Evolutionary conservation across 2,888 invertebrate species (phyloP).

Genomic region (Spilarctia lutea): DNA sequence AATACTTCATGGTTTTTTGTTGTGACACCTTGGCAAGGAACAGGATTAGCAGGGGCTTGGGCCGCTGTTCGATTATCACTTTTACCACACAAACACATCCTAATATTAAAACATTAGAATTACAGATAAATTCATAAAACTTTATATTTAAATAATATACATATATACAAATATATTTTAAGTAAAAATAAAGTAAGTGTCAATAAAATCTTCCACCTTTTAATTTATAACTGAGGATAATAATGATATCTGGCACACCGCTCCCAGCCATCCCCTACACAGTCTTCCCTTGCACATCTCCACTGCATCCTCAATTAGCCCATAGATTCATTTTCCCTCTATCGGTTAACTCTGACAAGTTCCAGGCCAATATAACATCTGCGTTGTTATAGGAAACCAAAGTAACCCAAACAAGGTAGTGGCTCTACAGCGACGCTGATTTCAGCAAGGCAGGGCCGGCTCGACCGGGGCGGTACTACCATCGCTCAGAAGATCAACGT

Average conservation of each 20-base stretch:
- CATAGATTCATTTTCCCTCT: slow-evolving; percentile 22
- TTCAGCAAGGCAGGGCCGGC: too few relatives aligned
- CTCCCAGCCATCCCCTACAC: not conserved
- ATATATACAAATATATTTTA: too few relatives aligned
- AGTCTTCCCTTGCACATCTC: slow-evolving; percentile 14
- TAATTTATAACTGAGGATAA: not conserved
- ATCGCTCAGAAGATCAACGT: too few relatives aligned
- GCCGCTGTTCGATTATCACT: too few relatives aligned
- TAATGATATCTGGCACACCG: slow-evolving; percentile 15
- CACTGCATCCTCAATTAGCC: slow-evolving; percentile 35
- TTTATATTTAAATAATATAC: not conserved
- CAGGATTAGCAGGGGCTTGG: too few relatives aligned
- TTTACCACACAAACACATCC: too few relatives aligned
- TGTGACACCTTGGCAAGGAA: too few relatives aligned
- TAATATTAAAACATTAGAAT: too few relatives aligned
- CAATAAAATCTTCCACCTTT: not conserved
- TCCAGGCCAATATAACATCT: slow-evolving; percentile 40
- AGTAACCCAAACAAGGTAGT: not conserved
- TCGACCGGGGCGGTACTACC: too few relatives aligned
- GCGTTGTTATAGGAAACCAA: slow-evolving; percentile 10
- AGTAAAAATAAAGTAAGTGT: not conserved
- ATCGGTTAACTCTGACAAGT: slow-evolving; percentile 45
- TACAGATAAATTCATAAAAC: not conserved
- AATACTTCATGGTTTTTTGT: slow-evolving; percentile 47
- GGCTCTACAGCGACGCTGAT: too few relatives aligned